phyloP scores from a whole-genome alignment of 2,797 vertebrate genomes.

The Petrocephalus sullivani region DNA sequence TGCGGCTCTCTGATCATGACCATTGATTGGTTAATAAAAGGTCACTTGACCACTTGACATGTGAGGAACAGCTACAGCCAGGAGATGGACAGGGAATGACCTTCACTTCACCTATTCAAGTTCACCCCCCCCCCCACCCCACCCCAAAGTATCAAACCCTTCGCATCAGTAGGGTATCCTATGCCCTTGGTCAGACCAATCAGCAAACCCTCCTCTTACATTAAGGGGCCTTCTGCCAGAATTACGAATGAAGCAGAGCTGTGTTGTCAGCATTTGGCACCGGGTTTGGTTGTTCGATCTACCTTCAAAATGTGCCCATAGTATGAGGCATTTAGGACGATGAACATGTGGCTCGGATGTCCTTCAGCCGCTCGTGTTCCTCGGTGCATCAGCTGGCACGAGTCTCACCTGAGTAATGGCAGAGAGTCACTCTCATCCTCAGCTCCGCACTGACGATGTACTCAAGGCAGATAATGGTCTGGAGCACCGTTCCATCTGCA shows the following conservation, averaged over 20 bases:
- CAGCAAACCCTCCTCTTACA: conserved; percentile 1
- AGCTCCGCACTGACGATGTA: neutral
- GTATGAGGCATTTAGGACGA: neutral
- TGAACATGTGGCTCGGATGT: neutral
- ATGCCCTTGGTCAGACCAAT: neutral
- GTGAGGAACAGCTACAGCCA: conserved; percentile 48
- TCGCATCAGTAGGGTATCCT: neutral
- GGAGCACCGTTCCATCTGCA: neutral
- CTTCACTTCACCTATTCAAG: conserved; percentile 47
- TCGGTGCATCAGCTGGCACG: neutral
- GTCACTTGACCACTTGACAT: conserved; percentile 48
- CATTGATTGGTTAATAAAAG: conserved; percentile 41
- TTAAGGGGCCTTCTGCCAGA: neutral
- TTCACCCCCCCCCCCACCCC: neutral
- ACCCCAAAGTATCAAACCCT: neutral
- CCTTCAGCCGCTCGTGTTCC: neutral
- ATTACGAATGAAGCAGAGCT: neutral
- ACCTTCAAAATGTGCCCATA: neutral
- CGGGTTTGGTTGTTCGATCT: neutral
- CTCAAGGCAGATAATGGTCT: conserved; percentile 6
- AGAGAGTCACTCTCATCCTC: neutral
- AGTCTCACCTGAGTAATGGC: neutral
- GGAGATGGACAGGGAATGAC: conserved; percentile 48
- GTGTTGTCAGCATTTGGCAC: neutral
- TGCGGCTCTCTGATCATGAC: neutral